Evolutionary conservation across 1,140 invertebrate genomes (phyloP), one percentile per base, ranked within the genome.

Genomic region (Neodiprion lecontei): DNA sequence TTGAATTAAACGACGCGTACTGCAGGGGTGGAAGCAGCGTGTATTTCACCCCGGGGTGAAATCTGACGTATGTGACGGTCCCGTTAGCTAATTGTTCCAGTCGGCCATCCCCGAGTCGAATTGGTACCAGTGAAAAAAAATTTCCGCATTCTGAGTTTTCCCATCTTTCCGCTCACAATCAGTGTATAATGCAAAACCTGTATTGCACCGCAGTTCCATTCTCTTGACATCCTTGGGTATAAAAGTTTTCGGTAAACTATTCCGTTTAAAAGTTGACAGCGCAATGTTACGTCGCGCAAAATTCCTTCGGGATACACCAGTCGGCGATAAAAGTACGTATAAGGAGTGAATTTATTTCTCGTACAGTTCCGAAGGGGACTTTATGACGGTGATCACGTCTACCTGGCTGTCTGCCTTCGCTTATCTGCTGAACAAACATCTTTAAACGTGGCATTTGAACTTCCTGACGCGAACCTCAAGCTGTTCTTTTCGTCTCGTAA

Each of bases 191-290:
- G 53, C 3, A 4, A 61, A 61, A 61, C 2, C 28, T 61, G 9
- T 61, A 61, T 61, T 61, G 53, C 53, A 0, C 28, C 28, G 53
- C 53, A 9, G n/a, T 61, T 61, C 0, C 53, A 4, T 61, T 17
- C 11, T 12, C 53, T 17, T 61, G 5, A 14, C 53, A 61, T 5
- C 53, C 53, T 4, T 61, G 53, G n/a, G 28, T 40, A 40, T 12
- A 61, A 61, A 61, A 61, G 53, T 61, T 61, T 61, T 61, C 53
- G n/a, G n/a, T 40, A 61, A 61, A 61, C 53, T 61, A 61, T 61
- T 61, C 11, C n/a, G 9, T 61, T 61, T 0, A 61, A 61, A 61
- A 61, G 53, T 61, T 61, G 53, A 40, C 28, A 5, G 28, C 5
- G 28, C 5, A 40, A 40, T 40, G 28, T 40, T 40, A 40, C 28